Percentiles rank a stretch among this genome's conserved stretches.
Conservation (phyloP, 2,113 vertebrate genomes). For the Silurus meridionalis region DNA sequence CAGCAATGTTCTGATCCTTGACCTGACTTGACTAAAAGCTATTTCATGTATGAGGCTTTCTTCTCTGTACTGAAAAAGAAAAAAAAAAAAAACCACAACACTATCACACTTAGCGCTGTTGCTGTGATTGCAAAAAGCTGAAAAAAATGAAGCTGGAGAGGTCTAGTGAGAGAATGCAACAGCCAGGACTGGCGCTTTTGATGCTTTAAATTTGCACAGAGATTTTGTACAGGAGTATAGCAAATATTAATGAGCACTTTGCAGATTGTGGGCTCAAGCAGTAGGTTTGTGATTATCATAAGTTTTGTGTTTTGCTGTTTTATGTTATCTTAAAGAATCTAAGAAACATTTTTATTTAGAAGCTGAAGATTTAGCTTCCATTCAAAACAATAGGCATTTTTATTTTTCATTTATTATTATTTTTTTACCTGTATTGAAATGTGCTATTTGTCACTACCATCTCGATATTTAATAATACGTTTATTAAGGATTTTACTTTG, state of each 20-base stretch:
- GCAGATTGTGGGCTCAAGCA: neutral
- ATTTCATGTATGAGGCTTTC: neutral
- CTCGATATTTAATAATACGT: neutral
- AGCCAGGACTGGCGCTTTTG: neutral
- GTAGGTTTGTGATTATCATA: neutral
- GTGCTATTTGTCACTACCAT: neutral
- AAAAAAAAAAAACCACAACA: neutral
- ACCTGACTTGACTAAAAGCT: neutral
- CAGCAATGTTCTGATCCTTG: neutral
- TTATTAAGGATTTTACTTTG: neutral
- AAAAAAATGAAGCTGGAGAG: neutral
- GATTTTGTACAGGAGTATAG: neutral
- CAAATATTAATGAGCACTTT: constrained; percentile 19
- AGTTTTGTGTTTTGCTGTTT: neutral
- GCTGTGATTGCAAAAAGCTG: neutral
- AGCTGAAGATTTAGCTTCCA: neutral
- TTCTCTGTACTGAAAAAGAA: neutral
- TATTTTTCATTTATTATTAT: no score
- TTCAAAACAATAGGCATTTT: neutral
- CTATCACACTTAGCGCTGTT: neutral
- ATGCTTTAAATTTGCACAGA: neutral
- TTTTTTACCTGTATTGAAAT: neutral
- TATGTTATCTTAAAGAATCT: neutral
- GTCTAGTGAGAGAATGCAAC: neutral
- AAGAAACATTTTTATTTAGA: neutral